phyloP scores from a whole-genome alignment of 1,140 invertebrate species.

The Cheumatopsyche charites region DNA sequence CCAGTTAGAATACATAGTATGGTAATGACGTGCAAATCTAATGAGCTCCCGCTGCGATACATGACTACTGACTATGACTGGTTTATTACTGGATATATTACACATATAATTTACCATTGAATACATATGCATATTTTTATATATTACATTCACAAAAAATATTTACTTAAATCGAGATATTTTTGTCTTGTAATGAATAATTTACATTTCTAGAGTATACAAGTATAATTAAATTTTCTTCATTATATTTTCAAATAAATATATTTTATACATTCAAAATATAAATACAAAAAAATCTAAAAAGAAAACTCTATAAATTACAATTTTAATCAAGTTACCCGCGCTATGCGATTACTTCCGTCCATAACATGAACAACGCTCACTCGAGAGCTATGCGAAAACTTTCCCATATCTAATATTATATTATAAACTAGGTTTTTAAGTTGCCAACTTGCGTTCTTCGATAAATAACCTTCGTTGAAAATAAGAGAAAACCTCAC shows the following conservation, averaged over 20 bases:
- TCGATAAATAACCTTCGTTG: constrained; percentile 40
- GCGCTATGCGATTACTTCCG: neutral
- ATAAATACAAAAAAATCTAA: neutral
- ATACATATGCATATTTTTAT: too few species aligned
- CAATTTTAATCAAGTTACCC: too few species aligned
- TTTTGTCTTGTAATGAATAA: too few species aligned
- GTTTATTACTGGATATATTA: constrained; percentile 13
- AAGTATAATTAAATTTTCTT: too few species aligned
- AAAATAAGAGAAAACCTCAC: constrained; percentile 29
- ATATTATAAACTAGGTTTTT: constrained; percentile 33
- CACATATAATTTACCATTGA: neutral
- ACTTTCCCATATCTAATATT: constrained; percentile 30
- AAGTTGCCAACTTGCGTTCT: constrained; percentile 35
- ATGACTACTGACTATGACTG: constrained; percentile 28
- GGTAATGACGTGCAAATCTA: constrained; percentile 41
- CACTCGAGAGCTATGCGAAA: neutral
- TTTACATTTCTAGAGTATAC: too few species aligned
- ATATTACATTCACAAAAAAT: too few species aligned
- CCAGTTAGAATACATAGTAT: constrained; percentile 16
- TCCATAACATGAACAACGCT: neutral
- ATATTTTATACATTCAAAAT: too few species aligned
- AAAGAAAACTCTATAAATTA: neutral
- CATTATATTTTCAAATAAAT: too few species aligned
- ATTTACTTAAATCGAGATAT: too few species aligned
- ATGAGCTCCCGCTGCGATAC: constrained; percentile 35